Evolutionary conservation across 2,888 invertebrate species (phyloP).

Genomic region (Brachyptera putata): DNA sequence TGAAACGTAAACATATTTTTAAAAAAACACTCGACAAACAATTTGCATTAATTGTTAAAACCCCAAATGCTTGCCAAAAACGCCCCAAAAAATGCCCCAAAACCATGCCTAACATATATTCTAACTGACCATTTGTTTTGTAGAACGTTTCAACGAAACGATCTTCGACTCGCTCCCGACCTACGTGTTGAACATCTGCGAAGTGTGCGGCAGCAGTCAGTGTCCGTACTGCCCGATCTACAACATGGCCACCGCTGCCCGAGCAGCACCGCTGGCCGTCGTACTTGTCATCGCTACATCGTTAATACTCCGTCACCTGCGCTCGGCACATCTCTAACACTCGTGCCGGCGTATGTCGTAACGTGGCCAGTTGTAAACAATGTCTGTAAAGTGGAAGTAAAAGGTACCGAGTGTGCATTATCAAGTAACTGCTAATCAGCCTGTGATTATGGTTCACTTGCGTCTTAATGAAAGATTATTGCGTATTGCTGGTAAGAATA

Average conservation of each 20-base stretch:
- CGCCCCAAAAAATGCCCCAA: too few species aligned
- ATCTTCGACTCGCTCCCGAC: constrained; percentile 84
- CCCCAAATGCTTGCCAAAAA: too few species aligned
- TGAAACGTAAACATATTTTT: too few species aligned
- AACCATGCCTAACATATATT: neutral
- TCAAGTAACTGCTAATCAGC: too few species aligned
- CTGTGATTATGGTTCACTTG: too few species aligned
- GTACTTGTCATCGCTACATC: constrained; percentile 15
- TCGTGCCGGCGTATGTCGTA: too few species aligned
- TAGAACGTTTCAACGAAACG: constrained; percentile 88
- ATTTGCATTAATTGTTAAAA: too few species aligned
- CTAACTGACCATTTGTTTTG: constrained; percentile 37
- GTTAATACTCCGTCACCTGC: constrained; percentile 26
- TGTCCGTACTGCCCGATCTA: constrained; percentile 89
- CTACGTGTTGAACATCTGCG: constrained; percentile 85
- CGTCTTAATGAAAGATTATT: too few species aligned
- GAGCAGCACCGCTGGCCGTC: constrained; percentile 27
- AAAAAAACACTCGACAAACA: too few species aligned
- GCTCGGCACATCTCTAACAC: constrained; percentile 12
- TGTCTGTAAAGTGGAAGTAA: neutral
- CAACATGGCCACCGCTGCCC: constrained; percentile 54
- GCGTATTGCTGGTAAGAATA: too few species aligned
- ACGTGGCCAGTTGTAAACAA: neutral
- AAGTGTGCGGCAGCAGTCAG: constrained; percentile 91
- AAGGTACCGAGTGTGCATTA: neutral